Evolutionary conservation across 1,140 invertebrate genomes (phyloP).

Genomic region (Hyles euphorbiae): DNA sequence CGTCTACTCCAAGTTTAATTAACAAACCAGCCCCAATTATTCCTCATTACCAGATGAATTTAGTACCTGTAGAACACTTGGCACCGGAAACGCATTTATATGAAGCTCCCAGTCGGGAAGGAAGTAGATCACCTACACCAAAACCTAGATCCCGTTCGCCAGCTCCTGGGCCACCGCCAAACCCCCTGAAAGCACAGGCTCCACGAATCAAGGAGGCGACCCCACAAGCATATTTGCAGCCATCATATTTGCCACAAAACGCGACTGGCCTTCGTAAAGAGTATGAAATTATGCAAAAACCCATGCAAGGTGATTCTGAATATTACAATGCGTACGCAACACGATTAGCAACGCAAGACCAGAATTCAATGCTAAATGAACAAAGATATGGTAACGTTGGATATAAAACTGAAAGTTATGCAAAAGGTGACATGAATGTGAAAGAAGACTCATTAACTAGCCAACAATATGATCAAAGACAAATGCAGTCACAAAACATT

Average conservation of each 20-base stretch:
- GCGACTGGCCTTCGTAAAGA: constrained; percentile 52
- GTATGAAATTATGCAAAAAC: constrained; percentile 40
- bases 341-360: constrained; percentile 40
- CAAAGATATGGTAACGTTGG: constrained; percentile 55
- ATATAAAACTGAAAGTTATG: constrained; percentile 54
- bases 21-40: constrained; percentile 80
- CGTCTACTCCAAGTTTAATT: constrained; percentile 78
- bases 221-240: constrained; percentile 32
- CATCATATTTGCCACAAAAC: constrained; percentile 45
- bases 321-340: constrained; percentile 32
- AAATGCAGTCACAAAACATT: constrained; percentile 64
- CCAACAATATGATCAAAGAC: constrained; percentile 62
- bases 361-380: constrained; percentile 49
- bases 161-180: constrained; percentile 77
- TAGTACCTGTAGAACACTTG: constrained; percentile 76
- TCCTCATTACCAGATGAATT: constrained; percentile 81
- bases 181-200: constrained; percentile 76
- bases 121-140: constrained; percentile 77
- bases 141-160: constrained; percentile 75
- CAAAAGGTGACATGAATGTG: constrained; percentile 50
- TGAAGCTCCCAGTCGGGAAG: constrained; percentile 74
- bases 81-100: constrained; percentile 76
- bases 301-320: constrained; percentile 30
- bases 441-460: constrained; percentile 62
- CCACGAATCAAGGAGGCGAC: constrained; percentile 73